Base-by-base conservation (phyloP, 2,797 vertebrate genomes). In the Sphaeramia orbicularis region DNA sequence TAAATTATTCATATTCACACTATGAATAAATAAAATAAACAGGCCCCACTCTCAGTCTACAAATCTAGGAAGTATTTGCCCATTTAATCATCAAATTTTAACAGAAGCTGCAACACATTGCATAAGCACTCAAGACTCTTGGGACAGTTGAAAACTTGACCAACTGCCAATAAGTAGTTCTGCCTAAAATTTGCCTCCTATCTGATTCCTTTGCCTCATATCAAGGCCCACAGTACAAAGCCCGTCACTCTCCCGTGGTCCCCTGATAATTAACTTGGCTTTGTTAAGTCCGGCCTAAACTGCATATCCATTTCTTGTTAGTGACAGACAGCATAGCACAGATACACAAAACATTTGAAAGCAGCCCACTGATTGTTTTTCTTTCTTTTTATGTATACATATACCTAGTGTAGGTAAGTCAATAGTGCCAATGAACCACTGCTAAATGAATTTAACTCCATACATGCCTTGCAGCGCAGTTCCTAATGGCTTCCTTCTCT, bases 401-500 rank as follows among this genome's bases (percentile, higher is more conserved):
- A 73, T 59, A 80, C 65, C 56, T 56, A 16, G 40, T 18, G 52
- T 44, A 75, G 62, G 57, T 68, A 38, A 86, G 94, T 96, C 95
- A 92, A 95, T 95, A 94, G 63, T 67, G 84, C 40, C 83, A 84
- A 81, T 83, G 87, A 89, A 91, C 90, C 90, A 64, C 82, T 86
- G 87, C 92, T 93, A 92, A 94, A 94, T 92, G 91, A 90, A 91
- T 92, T 92, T 92, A 95, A 92, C 91, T 61, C 65, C 68, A 65
- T 67, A 94, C 93, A 92, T 93, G 95, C 95, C 94, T 93, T 44
- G 80, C 80, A 90, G 94, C 93, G 70, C 78, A 86, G 81, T 89
- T 91, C 84, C 91, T 94, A 95, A 95, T 95, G 93, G 94, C 86
- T 81, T 66, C 82, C 92, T 90, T 95, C 80, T 92, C 93, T 91